Evolutionary conservation across 2,797 vertebrate genomes (phyloP), one percentile per base, ranked within the genome.

Genomic region (Knipowitschia caucasica): DNA sequence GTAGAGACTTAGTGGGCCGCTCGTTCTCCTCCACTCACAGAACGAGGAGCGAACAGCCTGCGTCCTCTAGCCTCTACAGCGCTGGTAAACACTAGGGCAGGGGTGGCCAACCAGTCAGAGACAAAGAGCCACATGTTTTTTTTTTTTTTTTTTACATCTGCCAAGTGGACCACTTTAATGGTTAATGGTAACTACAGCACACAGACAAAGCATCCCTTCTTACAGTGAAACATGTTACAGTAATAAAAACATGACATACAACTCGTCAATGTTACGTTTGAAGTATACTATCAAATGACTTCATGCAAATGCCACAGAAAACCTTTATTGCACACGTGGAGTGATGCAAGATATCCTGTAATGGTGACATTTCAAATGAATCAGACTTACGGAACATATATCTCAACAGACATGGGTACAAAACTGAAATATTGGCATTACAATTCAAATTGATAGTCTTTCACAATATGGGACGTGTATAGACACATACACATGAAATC

Each of bases 191-290:
- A n/a, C n/a, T 81, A 87, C 59, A 71, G 87, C 83, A 75, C 67
- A 80, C 69, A 76, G 84, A 89, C 68, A 86, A 85, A 88, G 81
- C 63, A 31, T 83, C 80, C 82, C 80, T 79, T 82, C 62, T 80
- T 63, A 73, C 60, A 64, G 62, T 65, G 73, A 66, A 80, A 63
- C 67, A n/a, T 78, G 77, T 74, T 83, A 84, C 77, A 81, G 59
- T 69, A 59, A 78, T 14, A 75, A 42, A 68, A 29, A 62, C 17
- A n/a, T 79, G 46, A 66, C 40, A 54, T 24, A 56, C 5, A 75
- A 67, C 35, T 23, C 18, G 63, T 27, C 53, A 59, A 40, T 42
- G 23, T 33, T 49, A 53, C 53, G 8, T 45, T 17, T 26, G n/a
- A 52, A 24, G 33, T 49, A 20, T 62, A 68, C 76, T 71, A 73